Base-by-base conservation (phyloP, 1,140 invertebrate species). In the Euwallacea fornicatus region DNA sequence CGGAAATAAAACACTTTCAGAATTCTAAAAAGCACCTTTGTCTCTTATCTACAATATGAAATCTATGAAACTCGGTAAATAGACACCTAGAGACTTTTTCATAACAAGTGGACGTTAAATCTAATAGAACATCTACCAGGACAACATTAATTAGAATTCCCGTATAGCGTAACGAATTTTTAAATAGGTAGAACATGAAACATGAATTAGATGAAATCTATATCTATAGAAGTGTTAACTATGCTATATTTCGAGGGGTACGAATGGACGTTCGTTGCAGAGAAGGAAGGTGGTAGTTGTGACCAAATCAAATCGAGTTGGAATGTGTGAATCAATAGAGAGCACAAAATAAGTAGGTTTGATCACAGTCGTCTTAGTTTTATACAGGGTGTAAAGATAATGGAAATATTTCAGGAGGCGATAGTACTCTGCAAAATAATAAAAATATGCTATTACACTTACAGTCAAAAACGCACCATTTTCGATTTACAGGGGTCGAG, bases 241-340 rank as follows among this genome's bases (percentile, higher is more conserved):
- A 33, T 33, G 21, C 21, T 33, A 33, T 33, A 33, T 33, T 33
- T 33, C 21, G 21, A 33, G 21, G 21, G 21, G 21, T 33, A 4
- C 21, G 21, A 33, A 33, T 33, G 21, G 21, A 33, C 21, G 21
- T 33, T 33, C 21, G 46, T 50, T 50, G 46, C 9, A 50, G 9
- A 50, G 9, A 11, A 50, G 9, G 13, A 50, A 50, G 46, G 46
- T 47, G 64, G 64, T 64, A 33, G 4, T 33, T 33, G 63, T 71
- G 64, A 67, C 42, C 66, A 67, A 65, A 62, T 61, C 54, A 64
- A 54, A 66, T 47, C 42, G 58, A 69, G 16, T 47, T 70, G 68
- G 68, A 74, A 70, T 70, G 68, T 77, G 72, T 73, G 44, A 71
- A 70, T 71, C 54, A 73, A 73, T 70, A 76, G 76, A 76, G 74